A percentile compares a stretch with the other conserved stretches of the same genome.
These are phyloP conservation scores for Campylomormyrus tamandua DNA, from an alignment of 2,113 vertebrate species.

Conservation along the genomic window DNA sequence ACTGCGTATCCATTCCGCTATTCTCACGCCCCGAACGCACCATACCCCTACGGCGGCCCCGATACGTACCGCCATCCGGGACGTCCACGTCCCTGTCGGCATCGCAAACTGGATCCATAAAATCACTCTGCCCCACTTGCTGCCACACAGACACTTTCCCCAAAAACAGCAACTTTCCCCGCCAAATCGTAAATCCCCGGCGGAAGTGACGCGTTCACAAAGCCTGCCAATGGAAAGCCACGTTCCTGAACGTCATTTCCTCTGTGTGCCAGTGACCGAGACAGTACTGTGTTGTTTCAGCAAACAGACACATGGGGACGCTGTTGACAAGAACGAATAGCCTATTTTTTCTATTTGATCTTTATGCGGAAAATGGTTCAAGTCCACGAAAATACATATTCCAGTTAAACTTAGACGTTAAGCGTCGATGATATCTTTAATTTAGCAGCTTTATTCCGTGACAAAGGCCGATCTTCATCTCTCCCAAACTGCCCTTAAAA, in stretches of 20 bases:
- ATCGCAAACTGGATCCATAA: slow-evolving; percentile 60
- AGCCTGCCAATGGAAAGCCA: slow-evolving; percentile 29
- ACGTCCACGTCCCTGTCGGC: slow-evolving; percentile 53
- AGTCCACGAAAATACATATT: background rate
- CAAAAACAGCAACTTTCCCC: slow-evolving; percentile 51
- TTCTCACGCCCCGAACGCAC: background rate
- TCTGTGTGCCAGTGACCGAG: background rate
- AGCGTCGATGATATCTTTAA: background rate
- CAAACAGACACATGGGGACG: slow-evolving; percentile 5
- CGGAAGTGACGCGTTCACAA: slow-evolving; percentile 47
- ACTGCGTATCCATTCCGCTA: background rate
- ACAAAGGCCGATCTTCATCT: background rate
- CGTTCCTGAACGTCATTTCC: background rate
- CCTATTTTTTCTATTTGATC: background rate
- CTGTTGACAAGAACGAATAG: background rate
- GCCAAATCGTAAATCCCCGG: slow-evolving; percentile 55
- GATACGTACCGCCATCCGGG: slow-evolving; percentile 46
- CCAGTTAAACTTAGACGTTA: background rate
- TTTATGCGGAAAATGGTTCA: background rate
- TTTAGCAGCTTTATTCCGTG: background rate
- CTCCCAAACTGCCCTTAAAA: background rate
- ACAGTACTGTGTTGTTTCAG: background rate
- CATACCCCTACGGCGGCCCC: background rate
- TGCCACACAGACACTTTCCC: background rate
- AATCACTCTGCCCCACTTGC: background rate